Base-by-base conservation (phyloP, 1,140 invertebrate genomes). In the Papilio xuthus region DNA sequence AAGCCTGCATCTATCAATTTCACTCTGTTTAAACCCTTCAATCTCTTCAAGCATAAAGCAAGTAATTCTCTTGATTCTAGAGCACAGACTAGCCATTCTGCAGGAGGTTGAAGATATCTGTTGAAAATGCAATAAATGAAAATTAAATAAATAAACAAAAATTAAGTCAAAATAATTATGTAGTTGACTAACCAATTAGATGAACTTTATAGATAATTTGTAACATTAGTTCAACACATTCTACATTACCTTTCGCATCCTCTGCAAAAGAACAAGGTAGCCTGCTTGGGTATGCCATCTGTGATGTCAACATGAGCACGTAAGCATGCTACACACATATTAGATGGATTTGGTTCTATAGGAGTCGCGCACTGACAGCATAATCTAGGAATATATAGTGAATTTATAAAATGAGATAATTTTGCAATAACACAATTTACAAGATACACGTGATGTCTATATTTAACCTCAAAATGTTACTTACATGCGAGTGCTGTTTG, bases 321-420 rank as follows among this genome's bases (percentile, higher is more conserved):
- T 18, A 99, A 93, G 94, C 99, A 99, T 26, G 96, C 96, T 0
- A 99, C 97, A 93, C 99, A 99, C 98, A 99, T 99, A 92, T 99
- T 99, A 3, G 98, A 96, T 9, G 98, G 97, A 95, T 99, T 99
- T 47, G 99, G 97, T 82, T 98, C 97, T 63, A 99, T 98, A 18
- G 94, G 86, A 63, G 95, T 95, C 26, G 97, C 97, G 94, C 97
- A 98, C 92, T 97, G 96, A 86, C 97, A 98, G 86, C 97, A 98
- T 86, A 97, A 94, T 90, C 96, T 96, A 84, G 80, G 94, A 94
- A 74, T n/a, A 79, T 50, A 79, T 71, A 78, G 20, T 53, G n/a
- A 15, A 71, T 63, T 76, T 53, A 41, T 41, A 7, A 50, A 56
- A 26, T 70, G 4, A 77, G 18, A 15, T 50, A 47, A 4, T 8